Percentiles rank a stretch among this genome's conserved stretches.
Evolutionary conservation across 2,797 vertebrate species (phyloP).

Genomic region (Karalla daura): DNA sequence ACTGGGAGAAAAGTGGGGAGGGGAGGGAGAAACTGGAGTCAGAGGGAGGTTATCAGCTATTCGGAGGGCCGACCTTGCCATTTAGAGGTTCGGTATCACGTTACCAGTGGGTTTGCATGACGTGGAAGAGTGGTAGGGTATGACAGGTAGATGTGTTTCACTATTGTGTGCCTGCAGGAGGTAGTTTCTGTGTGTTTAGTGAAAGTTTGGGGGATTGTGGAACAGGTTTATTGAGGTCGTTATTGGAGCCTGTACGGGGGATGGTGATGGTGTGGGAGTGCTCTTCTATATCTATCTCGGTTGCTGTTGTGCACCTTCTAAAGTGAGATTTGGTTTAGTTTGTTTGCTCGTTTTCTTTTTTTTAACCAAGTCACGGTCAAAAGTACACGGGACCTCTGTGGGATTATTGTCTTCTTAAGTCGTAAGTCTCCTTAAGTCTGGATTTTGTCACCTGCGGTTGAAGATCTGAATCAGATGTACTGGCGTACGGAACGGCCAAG

Average conservation of each 20-base stretch:
- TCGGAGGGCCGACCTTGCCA: conserved; percentile 10
- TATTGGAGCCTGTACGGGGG: conserved; percentile 2
- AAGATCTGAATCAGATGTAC: conserved; percentile 53
- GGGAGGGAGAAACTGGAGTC: conserved; percentile 2
- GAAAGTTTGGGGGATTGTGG: conserved; percentile 36
- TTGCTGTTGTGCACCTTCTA: neutral
- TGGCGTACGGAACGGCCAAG: conserved; percentile 27
- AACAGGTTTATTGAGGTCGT: conserved; percentile 54
- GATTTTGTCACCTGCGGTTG: conserved; percentile 68
- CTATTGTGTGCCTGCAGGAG: conserved; percentile 39
- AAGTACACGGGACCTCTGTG: conserved; percentile 45
- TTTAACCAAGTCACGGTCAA: conserved; percentile 26
- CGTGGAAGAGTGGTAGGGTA: neutral
- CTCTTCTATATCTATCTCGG: neutral
- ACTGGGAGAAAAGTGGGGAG: conserved; percentile 1
- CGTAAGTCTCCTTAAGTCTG: conserved; percentile 62
- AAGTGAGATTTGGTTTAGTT: neutral
- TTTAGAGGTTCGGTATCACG: conserved; percentile 43
- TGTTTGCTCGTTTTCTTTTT: neutral
- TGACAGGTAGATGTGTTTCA: conserved; percentile 26
- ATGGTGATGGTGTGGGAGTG: conserved; percentile 18
- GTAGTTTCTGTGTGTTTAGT: conserved; percentile 46
- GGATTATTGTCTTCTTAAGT: conserved; percentile 62
- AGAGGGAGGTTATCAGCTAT: conserved; percentile 17
- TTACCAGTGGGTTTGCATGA: conserved; percentile 27